A percentile compares a stretch with the other conserved stretches of the same genome.
Conservation (phyloP, 2,113 vertebrate genomes). For the Cephalopholis sonnerati region DNA sequence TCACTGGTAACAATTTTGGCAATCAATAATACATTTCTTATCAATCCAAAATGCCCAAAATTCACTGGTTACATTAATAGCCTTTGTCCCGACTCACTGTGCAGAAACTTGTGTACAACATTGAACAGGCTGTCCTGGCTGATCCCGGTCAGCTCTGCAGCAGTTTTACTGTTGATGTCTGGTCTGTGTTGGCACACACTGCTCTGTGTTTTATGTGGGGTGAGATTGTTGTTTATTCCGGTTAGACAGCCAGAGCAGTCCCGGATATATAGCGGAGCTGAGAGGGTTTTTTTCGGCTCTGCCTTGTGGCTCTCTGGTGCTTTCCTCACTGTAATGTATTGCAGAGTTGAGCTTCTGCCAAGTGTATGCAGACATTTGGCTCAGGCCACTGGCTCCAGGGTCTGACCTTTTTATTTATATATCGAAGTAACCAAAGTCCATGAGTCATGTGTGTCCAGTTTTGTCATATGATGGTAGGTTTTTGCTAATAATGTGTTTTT, state of each 20-base stretch:
- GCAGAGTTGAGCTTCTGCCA: conserved; percentile 44
- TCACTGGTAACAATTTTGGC: not conserved
- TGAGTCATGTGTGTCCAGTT: not conserved
- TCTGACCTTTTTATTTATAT: conserved; percentile 38
- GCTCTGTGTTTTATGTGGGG: conserved; percentile 52
- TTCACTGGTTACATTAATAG: not conserved
- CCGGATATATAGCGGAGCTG: conserved; percentile 36
- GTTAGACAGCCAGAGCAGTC: conserved; percentile 22
- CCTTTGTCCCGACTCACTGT: not conserved
- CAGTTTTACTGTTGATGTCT: conserved; percentile 30
- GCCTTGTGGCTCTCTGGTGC: conserved; percentile 16
- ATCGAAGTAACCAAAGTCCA: not conserved
- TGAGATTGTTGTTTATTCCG: conserved; percentile 49
- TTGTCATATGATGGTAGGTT: not conserved
- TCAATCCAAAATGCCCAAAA: not conserved
- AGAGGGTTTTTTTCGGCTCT: conserved; percentile 5
- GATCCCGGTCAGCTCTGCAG: conserved; percentile 17
- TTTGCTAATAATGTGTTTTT: not conserved
- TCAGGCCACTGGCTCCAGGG: conserved; percentile 1
- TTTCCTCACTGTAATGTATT: conserved; percentile 31
- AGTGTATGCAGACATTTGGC: conserved; percentile 33
- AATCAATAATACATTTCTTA: not conserved
- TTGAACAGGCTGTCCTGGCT: conserved; percentile 4
- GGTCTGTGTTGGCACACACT: conserved; percentile 13
- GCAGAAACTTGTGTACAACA: conserved; percentile 3